A percentile compares a stretch with the other conserved stretches of the same genome.
phyloP scores from a whole-genome alignment of 2,797 vertebrate genomes.

The Paedocypris micromegethes region DNA sequence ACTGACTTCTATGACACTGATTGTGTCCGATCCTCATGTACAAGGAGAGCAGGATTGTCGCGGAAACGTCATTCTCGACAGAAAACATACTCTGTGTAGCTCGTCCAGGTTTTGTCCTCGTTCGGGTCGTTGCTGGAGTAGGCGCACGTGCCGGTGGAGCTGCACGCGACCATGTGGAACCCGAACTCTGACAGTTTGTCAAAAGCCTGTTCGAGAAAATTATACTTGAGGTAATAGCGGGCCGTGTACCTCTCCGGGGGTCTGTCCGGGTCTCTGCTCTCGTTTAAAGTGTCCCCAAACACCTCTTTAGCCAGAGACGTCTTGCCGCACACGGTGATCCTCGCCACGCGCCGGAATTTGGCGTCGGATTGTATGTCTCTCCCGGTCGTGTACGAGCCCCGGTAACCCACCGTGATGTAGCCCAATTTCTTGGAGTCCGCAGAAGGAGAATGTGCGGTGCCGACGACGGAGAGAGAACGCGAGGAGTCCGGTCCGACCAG shows the following conservation, averaged over 20 bases:
- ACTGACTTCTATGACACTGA: too few species aligned
- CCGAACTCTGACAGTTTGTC: conserved; percentile 84
- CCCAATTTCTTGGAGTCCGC: conserved; percentile 74
- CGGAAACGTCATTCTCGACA: conserved; percentile 75
- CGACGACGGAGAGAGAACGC: conserved; percentile 46
- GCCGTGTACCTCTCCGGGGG: conserved; percentile 90
- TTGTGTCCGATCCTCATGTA: too few species aligned
- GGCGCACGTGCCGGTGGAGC: conserved; percentile 86
- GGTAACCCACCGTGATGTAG: conserved; percentile 88
- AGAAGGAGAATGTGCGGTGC: conserved; percentile 60
- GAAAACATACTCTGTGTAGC: conserved; percentile 95
- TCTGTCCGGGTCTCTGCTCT: conserved; percentile 87
- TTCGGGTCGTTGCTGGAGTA: conserved; percentile 84
- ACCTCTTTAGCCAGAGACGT: conserved; percentile 89
- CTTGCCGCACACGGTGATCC: conserved; percentile 90
- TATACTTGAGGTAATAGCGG: conserved; percentile 89
- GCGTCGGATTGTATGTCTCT: conserved; percentile 88
- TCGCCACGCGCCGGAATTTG: conserved; percentile 85
- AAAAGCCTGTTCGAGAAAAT: conserved; percentile 91
- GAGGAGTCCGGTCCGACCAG: conserved; percentile 57
- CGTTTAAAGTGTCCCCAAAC: conserved; percentile 89
- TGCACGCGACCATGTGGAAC: conserved; percentile 93
- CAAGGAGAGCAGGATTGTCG: too few species aligned
- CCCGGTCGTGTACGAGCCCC: conserved; percentile 86
- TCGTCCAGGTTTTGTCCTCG: conserved; percentile 94